phyloP scores from a whole-genome alignment of 2,113 vertebrate genomes.

The Oryctolagus cuniculus region mOryCun1.1 NC_091442.1:68307001-68307500 shows the following conservation, averaged over 20 bases:
- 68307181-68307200: slow-evolving; percentile 76
- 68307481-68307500: slow-evolving; percentile 75
- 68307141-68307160: slow-evolving; percentile 73
- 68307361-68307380: slow-evolving; percentile 61
- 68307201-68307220: slow-evolving; percentile 64
- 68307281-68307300: slow-evolving; percentile 61
- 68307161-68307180: slow-evolving; percentile 68
- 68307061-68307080: slow-evolving; percentile 81
- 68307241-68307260: slow-evolving; percentile 73
- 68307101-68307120: slow-evolving; percentile 77
- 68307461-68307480: slow-evolving; percentile 74
- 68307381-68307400: slow-evolving; percentile 46
- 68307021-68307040: slow-evolving; percentile 74
- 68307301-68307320: slow-evolving; percentile 72
- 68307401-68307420: slow-evolving; percentile 70
- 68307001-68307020: slow-evolving; percentile 71
- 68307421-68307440: slow-evolving; percentile 54
- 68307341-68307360: slow-evolving; percentile 64
- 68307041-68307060: slow-evolving; percentile 76
- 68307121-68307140: slow-evolving; percentile 83
- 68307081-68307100: slow-evolving; percentile 61
- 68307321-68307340: slow-evolving; percentile 65
- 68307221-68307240: slow-evolving; percentile 23
- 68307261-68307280: slow-evolving; percentile 71
- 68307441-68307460: slow-evolving; percentile 80